These are phyloP conservation scores for Semnopithecus entellus DNA, from an alignment of 2,113 vertebrate species.

Conservation along the genomic window DNA sequence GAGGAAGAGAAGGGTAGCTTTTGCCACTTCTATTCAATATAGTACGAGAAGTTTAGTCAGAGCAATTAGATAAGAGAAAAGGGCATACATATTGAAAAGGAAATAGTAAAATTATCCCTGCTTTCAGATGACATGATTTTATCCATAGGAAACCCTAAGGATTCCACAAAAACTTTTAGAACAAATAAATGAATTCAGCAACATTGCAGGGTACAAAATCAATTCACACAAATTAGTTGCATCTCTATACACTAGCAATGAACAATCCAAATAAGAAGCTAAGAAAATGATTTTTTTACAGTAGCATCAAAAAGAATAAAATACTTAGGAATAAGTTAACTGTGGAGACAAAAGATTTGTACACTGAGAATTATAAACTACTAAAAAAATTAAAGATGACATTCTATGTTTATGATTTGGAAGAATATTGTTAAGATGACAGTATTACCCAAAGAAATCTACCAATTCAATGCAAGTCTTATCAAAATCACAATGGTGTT, in stretches of 20 bases:
- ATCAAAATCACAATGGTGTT: neutral
- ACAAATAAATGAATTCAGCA: neutral
- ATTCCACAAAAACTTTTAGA: neutral
- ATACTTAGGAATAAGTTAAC: neutral
- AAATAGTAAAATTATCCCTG: neutral
- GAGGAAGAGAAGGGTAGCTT: neutral
- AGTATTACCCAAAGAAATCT: neutral
- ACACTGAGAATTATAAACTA: neutral
- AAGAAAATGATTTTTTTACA: neutral
- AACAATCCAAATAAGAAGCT: neutral
- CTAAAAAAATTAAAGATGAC: neutral
- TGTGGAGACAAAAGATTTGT: neutral
- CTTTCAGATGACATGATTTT: neutral
- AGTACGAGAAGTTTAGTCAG: neutral
- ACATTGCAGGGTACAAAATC: neutral
- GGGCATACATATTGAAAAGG: neutral
- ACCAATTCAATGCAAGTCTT: neutral
- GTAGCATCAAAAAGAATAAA: neutral
- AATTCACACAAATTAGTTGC: neutral
- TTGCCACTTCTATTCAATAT: neutral
- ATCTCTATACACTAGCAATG: neutral
- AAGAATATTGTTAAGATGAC: neutral
- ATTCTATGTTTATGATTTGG: neutral
- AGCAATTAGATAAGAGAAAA: neutral
- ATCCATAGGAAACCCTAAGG: neutral